Evolutionary conservation across 2,797 vertebrate genomes (phyloP).

Genomic region (Brachyrhaphis roseni): DNA sequence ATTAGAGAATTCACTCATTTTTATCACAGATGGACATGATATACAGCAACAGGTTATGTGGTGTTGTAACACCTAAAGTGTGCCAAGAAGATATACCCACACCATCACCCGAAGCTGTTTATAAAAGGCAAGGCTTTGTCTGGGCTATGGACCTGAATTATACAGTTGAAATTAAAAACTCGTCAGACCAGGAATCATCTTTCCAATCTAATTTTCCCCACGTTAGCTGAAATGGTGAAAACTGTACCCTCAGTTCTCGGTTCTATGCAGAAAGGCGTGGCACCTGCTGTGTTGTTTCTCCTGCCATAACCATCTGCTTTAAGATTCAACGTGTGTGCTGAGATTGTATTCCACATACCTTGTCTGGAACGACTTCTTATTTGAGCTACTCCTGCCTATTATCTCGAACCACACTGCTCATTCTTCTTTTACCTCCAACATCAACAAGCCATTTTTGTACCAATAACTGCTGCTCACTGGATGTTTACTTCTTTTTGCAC

Average conservation of each 20-base stretch:
- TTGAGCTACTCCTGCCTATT: neutral
- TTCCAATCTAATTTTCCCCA: neutral
- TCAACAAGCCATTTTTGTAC: neutral
- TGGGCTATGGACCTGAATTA: neutral
- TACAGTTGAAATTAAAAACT: neutral
- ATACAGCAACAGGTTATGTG: neutral
- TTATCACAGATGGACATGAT: neutral
- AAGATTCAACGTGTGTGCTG: neutral
- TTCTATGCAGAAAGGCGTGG: neutral
- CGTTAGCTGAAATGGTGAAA: neutral
- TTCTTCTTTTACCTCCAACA: neutral
- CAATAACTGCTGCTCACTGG: neutral
- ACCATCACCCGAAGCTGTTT: neutral
- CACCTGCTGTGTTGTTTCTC: neutral
- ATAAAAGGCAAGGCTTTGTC: neutral
- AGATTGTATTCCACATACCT: slow-evolving; percentile 1
- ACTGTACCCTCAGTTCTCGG: neutral
- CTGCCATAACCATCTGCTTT: neutral
- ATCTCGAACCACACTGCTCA: neutral
- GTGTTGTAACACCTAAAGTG: neutral
- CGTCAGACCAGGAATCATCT: neutral
- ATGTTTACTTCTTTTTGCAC: neutral
- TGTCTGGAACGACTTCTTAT: neutral
- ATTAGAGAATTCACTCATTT: neutral
- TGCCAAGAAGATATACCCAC: neutral